These are phyloP conservation scores for Sprattus sprattus DNA, from an alignment of 2,113 vertebrate species.

Conservation along the genomic window DNA sequence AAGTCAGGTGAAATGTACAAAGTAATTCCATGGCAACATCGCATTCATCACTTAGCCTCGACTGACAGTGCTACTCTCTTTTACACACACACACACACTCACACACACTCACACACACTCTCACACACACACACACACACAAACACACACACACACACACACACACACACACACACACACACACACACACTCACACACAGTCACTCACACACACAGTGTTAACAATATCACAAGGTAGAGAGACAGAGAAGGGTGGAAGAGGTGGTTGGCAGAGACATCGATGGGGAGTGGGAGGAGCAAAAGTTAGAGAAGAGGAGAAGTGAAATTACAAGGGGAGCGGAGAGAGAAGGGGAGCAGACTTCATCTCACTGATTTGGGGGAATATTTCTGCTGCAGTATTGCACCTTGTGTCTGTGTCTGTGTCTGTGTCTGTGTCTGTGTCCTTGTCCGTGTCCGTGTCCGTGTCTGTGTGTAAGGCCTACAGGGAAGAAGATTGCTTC, in stretches of 20 bases:
- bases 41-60: background rate
- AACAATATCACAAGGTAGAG: background rate
- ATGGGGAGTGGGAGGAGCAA: background rate
- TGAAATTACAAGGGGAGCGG: background rate
- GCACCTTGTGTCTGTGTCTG: background rate
- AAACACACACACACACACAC: background rate
- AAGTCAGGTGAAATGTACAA: constrained; percentile 18
- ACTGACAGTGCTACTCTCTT: background rate
- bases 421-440: background rate
- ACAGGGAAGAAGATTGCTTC: background rate
- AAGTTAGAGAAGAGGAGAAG: background rate
- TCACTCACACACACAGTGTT: background rate
- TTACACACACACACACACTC: background rate
- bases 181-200: too few relatives aligned
- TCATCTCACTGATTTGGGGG: background rate
- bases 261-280: constrained; percentile 4
- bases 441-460: background rate
- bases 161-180: constrained; percentile 4
- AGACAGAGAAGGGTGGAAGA: background rate
- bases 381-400: background rate
- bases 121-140: background rate
- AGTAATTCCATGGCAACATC: background rate
- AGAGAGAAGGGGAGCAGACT: background rate
- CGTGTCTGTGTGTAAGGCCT: background rate
- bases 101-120: background rate